These are phyloP conservation scores for Actinia tenebrosa DNA, from an alignment of 64 coral and sea anemone genomes.

Conservation along the genomic window DNA sequence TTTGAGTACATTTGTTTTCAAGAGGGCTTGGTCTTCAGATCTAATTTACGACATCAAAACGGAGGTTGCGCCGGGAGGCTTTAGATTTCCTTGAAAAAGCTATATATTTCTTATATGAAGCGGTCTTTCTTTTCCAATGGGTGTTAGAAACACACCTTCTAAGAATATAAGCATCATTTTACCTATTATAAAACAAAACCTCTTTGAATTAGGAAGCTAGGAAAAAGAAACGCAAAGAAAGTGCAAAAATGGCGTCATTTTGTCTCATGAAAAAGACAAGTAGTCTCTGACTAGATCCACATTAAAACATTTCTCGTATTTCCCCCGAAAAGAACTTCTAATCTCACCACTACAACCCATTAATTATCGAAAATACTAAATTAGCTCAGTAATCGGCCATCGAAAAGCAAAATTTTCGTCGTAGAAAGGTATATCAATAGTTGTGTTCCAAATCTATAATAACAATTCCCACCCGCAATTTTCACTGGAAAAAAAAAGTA, in stretches of 20 bases:
- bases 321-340: neutral
- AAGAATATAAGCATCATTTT: neutral
- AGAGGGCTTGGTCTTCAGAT: neutral
- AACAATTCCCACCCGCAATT: neutral
- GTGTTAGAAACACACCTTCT: neutral
- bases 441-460: neutral
- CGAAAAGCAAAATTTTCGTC: neutral
- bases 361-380: conserved; percentile 5
- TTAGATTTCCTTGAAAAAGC: neutral
- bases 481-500: neutral
- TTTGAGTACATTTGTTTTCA: neutral
- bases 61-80: neutral
- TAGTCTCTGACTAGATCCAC: neutral
- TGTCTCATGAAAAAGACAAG: conserved; percentile 8
- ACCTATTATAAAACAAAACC: neutral
- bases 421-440: neutral
- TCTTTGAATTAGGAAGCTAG: neutral
- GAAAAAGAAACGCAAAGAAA: neutral
- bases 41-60: neutral
- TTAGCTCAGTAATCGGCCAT: neutral
- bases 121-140: neutral
- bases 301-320: conserved; percentile 7
- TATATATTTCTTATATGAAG: neutral
- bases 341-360: neutral
- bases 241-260: conserved; percentile 8